These are phyloP conservation scores for Cladorhizidae sp. DNA, from an alignment of 37 sponge, comb jelly and placozoan genomes.

Conservation along the genomic window DNA sequence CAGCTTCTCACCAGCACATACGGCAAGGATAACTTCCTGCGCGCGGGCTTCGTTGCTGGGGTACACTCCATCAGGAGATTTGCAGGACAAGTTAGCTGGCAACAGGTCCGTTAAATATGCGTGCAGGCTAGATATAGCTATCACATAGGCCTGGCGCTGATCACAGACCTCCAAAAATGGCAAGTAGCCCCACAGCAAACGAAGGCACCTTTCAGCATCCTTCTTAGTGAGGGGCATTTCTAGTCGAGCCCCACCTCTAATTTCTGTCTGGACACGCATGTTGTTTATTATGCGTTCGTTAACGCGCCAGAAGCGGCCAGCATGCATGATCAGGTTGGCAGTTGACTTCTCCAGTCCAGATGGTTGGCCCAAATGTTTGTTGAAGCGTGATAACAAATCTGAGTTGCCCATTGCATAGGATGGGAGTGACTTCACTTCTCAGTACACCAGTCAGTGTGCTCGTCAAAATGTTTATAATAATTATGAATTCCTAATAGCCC, in stretches of 20 bases:
- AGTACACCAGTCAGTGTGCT: no score
- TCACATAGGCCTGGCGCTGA: conserved; percentile 16
- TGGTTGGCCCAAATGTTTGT: no score
- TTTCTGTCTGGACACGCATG: background rate
- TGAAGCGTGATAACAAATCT: no score
- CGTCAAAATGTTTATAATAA: no score
- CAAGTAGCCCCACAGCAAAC: conserved; percentile 59
- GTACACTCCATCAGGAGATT: background rate
- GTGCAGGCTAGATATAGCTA: conserved; percentile 69
- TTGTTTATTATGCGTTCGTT: no score
- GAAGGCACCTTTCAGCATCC: conserved; percentile 67
- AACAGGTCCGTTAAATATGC: conserved; percentile 63
- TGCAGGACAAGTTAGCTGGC: conserved; percentile 47
- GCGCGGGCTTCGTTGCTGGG: background rate
- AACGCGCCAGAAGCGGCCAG: no score
- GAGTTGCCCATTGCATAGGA: no score
- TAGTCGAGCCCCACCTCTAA: conserved; percentile 11
- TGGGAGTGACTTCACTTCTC: no score
- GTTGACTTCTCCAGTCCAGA: no score
- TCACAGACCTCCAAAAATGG: background rate
- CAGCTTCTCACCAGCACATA: conserved; percentile 26
- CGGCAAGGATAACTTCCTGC: conserved; percentile 42
- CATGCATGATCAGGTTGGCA: no score
- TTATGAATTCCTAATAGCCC: no score
- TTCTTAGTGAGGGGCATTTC: conserved; percentile 62